A percentile compares a stretch with the other conserved stretches of the same genome.
phyloP scores from a whole-genome alignment of 1,140 invertebrate species.

The Mizuhopecten yessoensis region DNA sequence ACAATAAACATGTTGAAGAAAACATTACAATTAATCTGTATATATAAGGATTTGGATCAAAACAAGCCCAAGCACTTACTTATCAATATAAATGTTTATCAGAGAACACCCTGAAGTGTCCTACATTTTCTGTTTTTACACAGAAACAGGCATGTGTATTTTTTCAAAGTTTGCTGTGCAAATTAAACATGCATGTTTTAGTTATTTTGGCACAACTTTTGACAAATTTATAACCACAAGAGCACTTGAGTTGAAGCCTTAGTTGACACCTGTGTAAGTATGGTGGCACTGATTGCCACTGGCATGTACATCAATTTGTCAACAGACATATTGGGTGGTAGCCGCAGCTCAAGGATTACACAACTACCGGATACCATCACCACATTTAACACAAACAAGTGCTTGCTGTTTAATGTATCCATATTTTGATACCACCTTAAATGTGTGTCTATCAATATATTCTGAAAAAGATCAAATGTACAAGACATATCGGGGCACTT shows the following conservation, averaged over 20 bases:
- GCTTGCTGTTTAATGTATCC: too few relatives aligned
- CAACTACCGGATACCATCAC: too few relatives aligned
- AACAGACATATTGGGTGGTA: not conserved
- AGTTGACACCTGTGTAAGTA: not conserved
- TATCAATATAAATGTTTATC: not conserved
- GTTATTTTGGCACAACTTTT: not conserved
- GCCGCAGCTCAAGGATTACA: too few relatives aligned
- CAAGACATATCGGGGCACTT: too few relatives aligned
- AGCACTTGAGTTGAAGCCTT: not conserved
- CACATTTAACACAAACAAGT: too few relatives aligned
- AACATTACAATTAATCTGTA: not conserved
- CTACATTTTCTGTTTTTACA: not conserved
- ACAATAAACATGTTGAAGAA: too few relatives aligned
- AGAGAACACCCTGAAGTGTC: not conserved
- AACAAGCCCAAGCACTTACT: not conserved
- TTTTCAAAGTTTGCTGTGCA: not conserved
- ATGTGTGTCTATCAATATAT: too few relatives aligned
- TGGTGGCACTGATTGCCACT: not conserved
- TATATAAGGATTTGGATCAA: not conserved
- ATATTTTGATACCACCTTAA: too few relatives aligned
- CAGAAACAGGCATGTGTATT: too few relatives aligned
- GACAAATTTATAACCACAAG: not conserved
- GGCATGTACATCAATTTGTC: constrained; percentile 3
- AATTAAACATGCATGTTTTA: not conserved
- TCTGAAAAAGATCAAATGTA: too few relatives aligned